Percentiles rank a stretch among this genome's conserved stretches.
phyloP scores from a whole-genome alignment of 2,797 vertebrate genomes.

The Galagoides demidoff region DNA sequence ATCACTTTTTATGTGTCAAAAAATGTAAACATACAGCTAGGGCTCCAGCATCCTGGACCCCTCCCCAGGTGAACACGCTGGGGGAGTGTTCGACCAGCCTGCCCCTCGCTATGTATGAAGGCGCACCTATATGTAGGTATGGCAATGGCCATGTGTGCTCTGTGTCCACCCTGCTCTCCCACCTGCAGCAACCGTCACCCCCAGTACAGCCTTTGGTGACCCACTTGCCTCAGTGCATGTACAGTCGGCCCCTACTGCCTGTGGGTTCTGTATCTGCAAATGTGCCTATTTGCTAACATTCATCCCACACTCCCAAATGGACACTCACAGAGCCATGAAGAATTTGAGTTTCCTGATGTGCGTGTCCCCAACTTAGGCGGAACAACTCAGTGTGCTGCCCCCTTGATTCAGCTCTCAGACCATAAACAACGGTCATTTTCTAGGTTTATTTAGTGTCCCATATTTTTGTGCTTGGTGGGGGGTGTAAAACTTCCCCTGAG shows the following conservation, averaged over 20 bases:
- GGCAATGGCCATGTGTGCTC: not conserved
- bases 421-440: not conserved
- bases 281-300: not conserved
- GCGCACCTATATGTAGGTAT: not conserved
- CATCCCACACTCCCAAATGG: not conserved
- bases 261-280: not conserved
- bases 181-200: fast-evolving
- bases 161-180: fast-evolving
- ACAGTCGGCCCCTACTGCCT: fast-evolving
- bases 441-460: not conserved
- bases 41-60: not conserved
- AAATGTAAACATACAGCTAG: not conserved
- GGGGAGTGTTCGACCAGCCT: fast-evolving
- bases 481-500: not conserved
- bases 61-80: not conserved
- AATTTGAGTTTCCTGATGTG: not conserved
- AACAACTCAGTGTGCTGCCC: fast-evolving
- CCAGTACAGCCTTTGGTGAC: not conserved
- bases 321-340: not conserved
- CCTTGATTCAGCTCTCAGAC: not conserved
- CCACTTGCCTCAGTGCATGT: fast-evolving
- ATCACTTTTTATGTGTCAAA: not conserved
- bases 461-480: not conserved
- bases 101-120: fast-evolving
- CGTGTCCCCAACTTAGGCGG: not conserved